Evolutionary conservation across 2,113 vertebrate species (phyloP).

Genomic region (Eurypyga helias): DNA sequence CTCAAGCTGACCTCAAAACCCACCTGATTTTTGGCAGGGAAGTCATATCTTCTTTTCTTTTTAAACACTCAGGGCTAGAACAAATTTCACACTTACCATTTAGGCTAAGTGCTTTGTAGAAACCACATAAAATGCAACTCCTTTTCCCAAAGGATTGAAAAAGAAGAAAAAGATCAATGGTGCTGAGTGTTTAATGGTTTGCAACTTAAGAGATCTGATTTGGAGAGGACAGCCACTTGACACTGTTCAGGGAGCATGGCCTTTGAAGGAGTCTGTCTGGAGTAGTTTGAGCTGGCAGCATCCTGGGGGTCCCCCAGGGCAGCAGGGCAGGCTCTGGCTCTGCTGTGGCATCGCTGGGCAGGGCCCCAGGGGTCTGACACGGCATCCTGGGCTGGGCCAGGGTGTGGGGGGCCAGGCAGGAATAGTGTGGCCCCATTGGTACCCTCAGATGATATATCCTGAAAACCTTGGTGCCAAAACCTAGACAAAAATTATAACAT

Average conservation of each 20-base stretch:
- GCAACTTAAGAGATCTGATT: background rate
- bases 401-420: background rate
- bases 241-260: background rate
- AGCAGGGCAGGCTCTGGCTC: background rate
- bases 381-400: background rate
- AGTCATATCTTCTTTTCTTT: background rate
- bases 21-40: background rate
- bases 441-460: background rate
- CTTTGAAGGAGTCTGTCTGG: background rate
- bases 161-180: background rate
- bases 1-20: background rate
- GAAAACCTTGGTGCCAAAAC: background rate
- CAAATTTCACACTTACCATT: background rate
- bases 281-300: background rate
- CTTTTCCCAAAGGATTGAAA: background rate
- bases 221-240: background rate
- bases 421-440: background rate
- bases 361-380: background rate
- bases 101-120: background rate
- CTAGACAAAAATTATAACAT: background rate
- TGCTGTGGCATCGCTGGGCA: background rate
- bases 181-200: background rate
- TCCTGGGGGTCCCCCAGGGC: background rate
- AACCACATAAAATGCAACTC: background rate
- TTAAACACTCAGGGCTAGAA: background rate